phyloP scores from a whole-genome alignment of 2,888 invertebrate genomes.

The Dasypogon diadema region DNA sequence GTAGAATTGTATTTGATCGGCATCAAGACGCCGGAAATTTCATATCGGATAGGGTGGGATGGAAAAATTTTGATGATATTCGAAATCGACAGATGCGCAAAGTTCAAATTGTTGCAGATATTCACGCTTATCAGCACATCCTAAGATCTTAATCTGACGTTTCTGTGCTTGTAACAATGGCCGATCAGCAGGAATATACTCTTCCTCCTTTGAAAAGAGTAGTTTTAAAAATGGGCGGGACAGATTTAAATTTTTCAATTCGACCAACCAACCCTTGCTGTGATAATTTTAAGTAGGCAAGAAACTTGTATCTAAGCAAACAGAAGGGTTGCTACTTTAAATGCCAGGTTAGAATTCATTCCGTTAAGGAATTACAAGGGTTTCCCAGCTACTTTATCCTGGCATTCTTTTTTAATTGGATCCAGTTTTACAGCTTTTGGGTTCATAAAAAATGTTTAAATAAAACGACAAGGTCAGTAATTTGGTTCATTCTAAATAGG shows the following conservation, averaged over 20 bases:
- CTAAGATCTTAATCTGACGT: slow-evolving; percentile 40
- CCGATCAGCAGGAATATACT: neutral
- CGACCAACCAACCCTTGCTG: slow-evolving; percentile 42
- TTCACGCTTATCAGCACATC: slow-evolving; percentile 45
- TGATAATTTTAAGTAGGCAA: slow-evolving; percentile 16
- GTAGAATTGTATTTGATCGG: neutral
- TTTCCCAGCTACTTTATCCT: too few species aligned
- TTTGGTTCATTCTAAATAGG: too few species aligned
- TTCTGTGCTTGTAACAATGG: slow-evolving; percentile 27
- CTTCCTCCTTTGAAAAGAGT: neutral
- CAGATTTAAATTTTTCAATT: slow-evolving; percentile 15
- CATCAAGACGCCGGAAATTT: neutral
- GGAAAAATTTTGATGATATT: slow-evolving; percentile 6
- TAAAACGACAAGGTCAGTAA: too few species aligned
- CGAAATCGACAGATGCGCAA: slow-evolving; percentile 43
- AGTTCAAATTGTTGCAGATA: slow-evolving; percentile 1
- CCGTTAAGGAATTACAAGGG: neutral
- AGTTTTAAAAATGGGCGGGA: slow-evolving; percentile 35
- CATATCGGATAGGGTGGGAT: slow-evolving; percentile 6
- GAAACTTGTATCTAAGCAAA: neutral
- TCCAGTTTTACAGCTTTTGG: too few species aligned
- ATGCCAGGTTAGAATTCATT: slow-evolving; percentile 19
- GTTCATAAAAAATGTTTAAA: too few species aligned
- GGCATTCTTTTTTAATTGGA: too few species aligned
- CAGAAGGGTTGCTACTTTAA: slow-evolving; percentile 42